Evolutionary conservation across 2,113 vertebrate species (phyloP), one percentile per base, ranked within the genome.

Genomic region (Arenaria interpres): DNA sequence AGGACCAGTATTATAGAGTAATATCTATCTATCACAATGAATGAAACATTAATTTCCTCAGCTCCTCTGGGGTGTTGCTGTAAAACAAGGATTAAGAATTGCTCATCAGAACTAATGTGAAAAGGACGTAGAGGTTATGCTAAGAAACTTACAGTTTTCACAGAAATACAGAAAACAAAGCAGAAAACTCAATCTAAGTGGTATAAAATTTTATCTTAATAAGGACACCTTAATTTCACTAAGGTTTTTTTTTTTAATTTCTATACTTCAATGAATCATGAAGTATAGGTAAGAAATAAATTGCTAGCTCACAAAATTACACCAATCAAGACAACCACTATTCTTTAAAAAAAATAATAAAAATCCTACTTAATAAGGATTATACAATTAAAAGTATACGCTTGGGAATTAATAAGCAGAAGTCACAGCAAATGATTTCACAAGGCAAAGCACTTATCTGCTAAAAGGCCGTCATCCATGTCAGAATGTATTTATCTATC

Each of bases 11-110:
- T 81, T 91, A 50, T 18, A 68, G 41, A 60, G 10, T 48, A 84
- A 33, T 85, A 62, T 67, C 80, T 88, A 39, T 85, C 37, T 88
- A 67, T 78, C 59, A 41, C 17, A 77, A 92, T 43, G 22, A 87
- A 74, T 4, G 5, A 78, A 97, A 92, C 35, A 67, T 71, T 91
- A 75, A 91, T 96, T 96, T 96, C 48, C 28, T 73, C 27, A 92
- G 14, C 14, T 84, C 12, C 53, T 95, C 48, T 57, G 66, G 46
- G 9, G 14, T 79, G 21, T 50, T 98, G 24, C 6, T 88, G 37
- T 93, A 86, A 95, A 92, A 93, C 27, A 78, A 91, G 43, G 41
- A 91, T 97, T 96, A 95, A 84, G n/a, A 89, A 53, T 35, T 84
- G 20, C 88, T 90, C 74, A 30, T 54, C 14, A 91, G 43, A 92